Evolutionary conservation across 2,888 invertebrate genomes (phyloP).

Genomic region (Apodemia mormo): DNA sequence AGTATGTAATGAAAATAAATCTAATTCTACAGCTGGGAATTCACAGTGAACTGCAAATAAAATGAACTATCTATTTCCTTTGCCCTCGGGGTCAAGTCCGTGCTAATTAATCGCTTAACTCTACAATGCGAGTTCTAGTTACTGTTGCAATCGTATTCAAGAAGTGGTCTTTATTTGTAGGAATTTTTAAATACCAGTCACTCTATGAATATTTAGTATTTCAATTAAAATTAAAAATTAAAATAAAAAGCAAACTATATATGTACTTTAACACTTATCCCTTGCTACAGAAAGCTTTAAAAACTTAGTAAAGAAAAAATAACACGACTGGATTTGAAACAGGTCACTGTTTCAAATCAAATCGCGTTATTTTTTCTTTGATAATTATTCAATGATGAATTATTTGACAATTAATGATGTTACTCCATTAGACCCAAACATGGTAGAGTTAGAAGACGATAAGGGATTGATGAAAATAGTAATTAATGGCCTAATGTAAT

Average conservation of each 20-base stretch:
- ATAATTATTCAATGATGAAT: background rate
- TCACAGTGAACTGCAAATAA: slow-evolving; percentile 12
- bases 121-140: slow-evolving; percentile 13
- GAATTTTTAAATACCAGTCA: background rate
- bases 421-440: no score
- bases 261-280: no score
- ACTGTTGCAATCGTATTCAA: slow-evolving; percentile 20
- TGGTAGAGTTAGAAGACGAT: no score
- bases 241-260: no score
- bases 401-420: no score
- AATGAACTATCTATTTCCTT: slow-evolving; percentile 24
- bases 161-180: slow-evolving; percentile 4
- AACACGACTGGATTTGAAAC: no score
- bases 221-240: background rate
- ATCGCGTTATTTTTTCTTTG: no score
- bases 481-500: no score
- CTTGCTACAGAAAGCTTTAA: no score
- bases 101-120: slow-evolving; percentile 30
- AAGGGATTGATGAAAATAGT: no score
- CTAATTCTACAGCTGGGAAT: slow-evolving; percentile 1
- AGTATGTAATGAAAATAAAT: background rate
- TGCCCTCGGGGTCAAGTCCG: slow-evolving; percentile 28
- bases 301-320: no score
- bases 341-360: no score
- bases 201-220: background rate